phyloP scores from a whole-genome alignment of 1,140 invertebrate genomes.

The Neotoxoptera formosana region DNA sequence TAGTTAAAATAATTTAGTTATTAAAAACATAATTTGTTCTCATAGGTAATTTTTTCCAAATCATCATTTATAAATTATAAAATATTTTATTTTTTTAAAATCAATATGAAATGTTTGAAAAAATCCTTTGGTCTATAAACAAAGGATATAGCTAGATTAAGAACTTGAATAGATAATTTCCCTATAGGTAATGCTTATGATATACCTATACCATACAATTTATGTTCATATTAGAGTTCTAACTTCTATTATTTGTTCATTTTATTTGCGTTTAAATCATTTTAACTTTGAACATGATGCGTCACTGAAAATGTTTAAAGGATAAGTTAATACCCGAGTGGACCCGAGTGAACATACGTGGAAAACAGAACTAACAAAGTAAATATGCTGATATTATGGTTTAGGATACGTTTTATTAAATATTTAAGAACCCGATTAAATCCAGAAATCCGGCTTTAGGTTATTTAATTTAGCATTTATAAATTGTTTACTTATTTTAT shows the following conservation, averaged over 20 bases:
- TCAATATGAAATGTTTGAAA: neutral
- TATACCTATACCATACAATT: neutral
- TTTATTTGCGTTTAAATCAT: neutral
- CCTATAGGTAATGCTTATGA: neutral
- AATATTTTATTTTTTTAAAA: neutral
- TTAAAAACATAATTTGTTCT: neutral
- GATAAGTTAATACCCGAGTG: neutral
- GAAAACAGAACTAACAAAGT: neutral
- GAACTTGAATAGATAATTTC: neutral
- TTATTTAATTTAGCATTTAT: neutral
- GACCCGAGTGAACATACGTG: neutral
- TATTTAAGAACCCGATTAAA: neutral
- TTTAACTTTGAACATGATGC: neutral
- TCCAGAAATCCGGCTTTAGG: neutral
- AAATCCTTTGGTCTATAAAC: neutral
- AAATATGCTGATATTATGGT: neutral
- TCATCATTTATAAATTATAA: neutral
- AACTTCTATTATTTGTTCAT: slow-evolving; percentile 21
- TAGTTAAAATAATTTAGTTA: neutral
- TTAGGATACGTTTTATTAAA: neutral
- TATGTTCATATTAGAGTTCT: neutral
- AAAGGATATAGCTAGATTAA: neutral
- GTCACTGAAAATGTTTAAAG: neutral
- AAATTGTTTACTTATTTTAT: neutral
- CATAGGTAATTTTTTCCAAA: neutral